These are phyloP conservation scores for Portevinia maculata DNA, from an alignment of 2,888 invertebrate species.

Conservation along the genomic window DNA sequence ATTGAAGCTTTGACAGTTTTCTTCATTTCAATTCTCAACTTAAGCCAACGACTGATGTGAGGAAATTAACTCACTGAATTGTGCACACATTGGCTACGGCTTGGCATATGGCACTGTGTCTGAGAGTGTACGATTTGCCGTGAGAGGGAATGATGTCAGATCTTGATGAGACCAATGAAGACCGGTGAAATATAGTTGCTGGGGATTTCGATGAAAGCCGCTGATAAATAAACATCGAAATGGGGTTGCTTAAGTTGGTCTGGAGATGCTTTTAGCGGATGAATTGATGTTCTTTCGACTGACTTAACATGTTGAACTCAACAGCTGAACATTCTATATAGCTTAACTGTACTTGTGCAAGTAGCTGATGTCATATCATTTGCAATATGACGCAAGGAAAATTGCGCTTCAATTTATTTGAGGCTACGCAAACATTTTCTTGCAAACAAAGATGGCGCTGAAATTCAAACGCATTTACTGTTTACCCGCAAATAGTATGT, in stretches of 20 bases:
- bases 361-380: slow-evolving; percentile 23
- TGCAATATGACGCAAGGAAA: background rate
- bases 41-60: slow-evolving; percentile 11
- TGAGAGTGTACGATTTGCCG: background rate
- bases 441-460: background rate
- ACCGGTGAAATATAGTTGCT: slow-evolving; percentile 9
- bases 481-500: background rate
- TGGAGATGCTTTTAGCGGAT: slow-evolving; percentile 3
- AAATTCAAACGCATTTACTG: background rate
- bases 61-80: slow-evolving; percentile 34
- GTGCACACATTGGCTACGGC: background rate
- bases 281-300: slow-evolving; percentile 13
- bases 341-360: background rate
- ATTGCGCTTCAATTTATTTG: slow-evolving; percentile 18
- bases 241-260: slow-evolving; percentile 42
- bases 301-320: background rate
- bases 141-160: slow-evolving; percentile 28
- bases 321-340: background rate
- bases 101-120: no score
- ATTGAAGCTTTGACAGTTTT: slow-evolving; percentile 63
- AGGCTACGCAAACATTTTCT: slow-evolving; percentile 20
- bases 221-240: slow-evolving; percentile 37
- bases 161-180: slow-evolving; percentile 30
- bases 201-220: slow-evolving; percentile 38
- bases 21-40: slow-evolving; percentile 34